phyloP scores from a whole-genome alignment of 2,113 vertebrate genomes.

The Damaliscus lunatus region DNA sequence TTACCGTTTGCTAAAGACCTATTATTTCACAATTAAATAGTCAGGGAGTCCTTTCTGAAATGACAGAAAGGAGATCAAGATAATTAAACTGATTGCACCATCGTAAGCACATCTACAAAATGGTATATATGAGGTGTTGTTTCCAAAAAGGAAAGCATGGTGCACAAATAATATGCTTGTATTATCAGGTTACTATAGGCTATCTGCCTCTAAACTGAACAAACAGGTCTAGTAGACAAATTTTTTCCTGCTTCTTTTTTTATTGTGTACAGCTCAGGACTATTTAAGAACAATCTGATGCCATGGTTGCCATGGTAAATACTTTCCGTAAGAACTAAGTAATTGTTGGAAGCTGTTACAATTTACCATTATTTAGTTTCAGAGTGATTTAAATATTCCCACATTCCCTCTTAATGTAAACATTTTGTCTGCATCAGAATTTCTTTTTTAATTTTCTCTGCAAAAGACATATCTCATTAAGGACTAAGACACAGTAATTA shows the following conservation, averaged over 20 bases:
- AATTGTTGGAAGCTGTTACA: constrained; percentile 65
- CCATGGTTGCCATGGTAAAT: constrained; percentile 79
- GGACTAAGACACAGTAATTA: constrained; percentile 15
- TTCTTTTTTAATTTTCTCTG: not conserved
- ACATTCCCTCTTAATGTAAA: not conserved
- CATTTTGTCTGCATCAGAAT: constrained; percentile 2
- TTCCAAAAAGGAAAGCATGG: not conserved
- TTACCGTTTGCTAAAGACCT: not conserved
- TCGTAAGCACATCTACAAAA: not conserved
- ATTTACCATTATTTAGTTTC: constrained; percentile 65
- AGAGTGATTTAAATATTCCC: constrained; percentile 53
- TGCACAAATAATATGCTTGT: not conserved
- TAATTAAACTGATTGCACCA: not conserved
- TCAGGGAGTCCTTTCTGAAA: not conserved
- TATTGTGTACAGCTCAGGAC: not conserved
- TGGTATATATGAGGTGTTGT: no score
- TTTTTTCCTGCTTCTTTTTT: not conserved
- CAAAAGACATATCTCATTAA: not conserved
- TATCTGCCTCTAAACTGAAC: not conserved
- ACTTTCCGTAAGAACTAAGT: constrained; percentile 69
- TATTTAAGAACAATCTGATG: constrained; percentile 23
- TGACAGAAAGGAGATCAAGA: not conserved
- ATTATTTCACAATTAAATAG: not conserved
- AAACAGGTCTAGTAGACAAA: not conserved
- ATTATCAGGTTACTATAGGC: no score